These are phyloP conservation scores for Triops longicaudatus DNA, from an alignment of 1,140 invertebrate species.

Conservation along the genomic window DNA sequence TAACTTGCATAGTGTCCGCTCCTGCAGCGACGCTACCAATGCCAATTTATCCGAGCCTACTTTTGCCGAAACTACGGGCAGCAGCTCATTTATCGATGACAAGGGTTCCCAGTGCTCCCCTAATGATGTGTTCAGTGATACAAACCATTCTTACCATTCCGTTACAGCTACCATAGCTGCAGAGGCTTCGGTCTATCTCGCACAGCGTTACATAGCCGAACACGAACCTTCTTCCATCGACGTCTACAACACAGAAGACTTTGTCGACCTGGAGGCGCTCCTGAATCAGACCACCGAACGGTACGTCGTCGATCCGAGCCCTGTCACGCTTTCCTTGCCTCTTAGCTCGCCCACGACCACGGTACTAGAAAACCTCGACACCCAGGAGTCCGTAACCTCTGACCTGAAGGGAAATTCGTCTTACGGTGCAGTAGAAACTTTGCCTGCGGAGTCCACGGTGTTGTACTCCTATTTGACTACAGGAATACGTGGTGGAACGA, in stretches of 20 bases:
- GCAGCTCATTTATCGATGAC: background rate
- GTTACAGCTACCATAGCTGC: background rate
- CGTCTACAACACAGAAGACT: constrained; percentile 38
- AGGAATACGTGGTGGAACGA: constrained; percentile 10
- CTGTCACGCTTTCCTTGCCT: constrained; percentile 16
- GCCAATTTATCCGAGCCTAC: background rate
- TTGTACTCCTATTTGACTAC: constrained; percentile 26
- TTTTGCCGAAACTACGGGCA: background rate
- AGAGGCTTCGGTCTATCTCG: background rate
- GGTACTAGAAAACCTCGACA: constrained; percentile 25
- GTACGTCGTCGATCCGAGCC: constrained; percentile 35
- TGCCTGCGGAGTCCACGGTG: constrained; percentile 20
- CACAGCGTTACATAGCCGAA: background rate
- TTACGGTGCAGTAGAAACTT: background rate
- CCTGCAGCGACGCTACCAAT: background rate
- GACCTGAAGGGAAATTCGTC: background rate
- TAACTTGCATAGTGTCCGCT: constrained; percentile 1
- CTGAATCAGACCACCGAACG: constrained; percentile 42
- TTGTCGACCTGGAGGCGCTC: constrained; percentile 43
- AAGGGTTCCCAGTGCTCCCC: background rate
- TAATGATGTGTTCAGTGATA: constrained; percentile 8
- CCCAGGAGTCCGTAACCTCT: constrained; percentile 20
- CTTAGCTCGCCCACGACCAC: constrained; percentile 23
- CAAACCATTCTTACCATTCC: constrained; percentile 16
- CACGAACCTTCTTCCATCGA: constrained; percentile 20